Evolutionary conservation across 2,113 vertebrate species (phyloP).

Genomic region (Hippopotamus amphibius): DNA sequence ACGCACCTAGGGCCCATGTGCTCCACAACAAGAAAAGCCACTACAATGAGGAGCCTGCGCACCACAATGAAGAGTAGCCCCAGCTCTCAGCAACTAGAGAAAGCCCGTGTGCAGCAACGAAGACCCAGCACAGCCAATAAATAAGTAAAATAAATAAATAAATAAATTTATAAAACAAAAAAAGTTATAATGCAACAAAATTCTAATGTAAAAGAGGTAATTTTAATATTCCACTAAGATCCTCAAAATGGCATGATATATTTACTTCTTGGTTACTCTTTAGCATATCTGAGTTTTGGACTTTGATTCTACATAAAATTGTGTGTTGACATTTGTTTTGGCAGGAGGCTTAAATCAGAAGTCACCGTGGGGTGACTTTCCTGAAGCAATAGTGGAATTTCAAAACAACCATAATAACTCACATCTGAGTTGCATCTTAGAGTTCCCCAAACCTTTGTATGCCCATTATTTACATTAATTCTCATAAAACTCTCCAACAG

Average conservation of each 20-base stretch:
- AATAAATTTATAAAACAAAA: neutral
- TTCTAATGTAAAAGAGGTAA: neutral
- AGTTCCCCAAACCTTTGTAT: neutral
- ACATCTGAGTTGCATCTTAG: neutral
- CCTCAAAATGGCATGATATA: neutral
- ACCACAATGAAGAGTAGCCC: too few species aligned
- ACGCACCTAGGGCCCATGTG: too few species aligned
- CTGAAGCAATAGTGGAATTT: neutral
- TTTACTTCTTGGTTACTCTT: neutral
- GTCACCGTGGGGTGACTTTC: neutral
- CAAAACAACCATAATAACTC: neutral
- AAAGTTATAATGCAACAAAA: neutral
- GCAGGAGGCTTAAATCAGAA: neutral
- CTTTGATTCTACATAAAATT: neutral
- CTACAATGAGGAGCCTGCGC: too few species aligned
- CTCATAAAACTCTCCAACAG: neutral
- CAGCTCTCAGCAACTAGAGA: too few species aligned
- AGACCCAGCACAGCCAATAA: too few species aligned
- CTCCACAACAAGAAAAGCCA: too few species aligned
- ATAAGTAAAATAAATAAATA: too few species aligned
- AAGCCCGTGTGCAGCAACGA: too few species aligned
- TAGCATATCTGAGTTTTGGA: conserved; percentile 34
- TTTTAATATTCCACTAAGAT: neutral
- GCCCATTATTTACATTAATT: neutral
- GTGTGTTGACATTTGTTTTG: neutral